Evolutionary conservation across 2,797 vertebrate genomes (phyloP), one percentile per base, ranked within the genome.

Genomic region (Taenioides sp.): DNA sequence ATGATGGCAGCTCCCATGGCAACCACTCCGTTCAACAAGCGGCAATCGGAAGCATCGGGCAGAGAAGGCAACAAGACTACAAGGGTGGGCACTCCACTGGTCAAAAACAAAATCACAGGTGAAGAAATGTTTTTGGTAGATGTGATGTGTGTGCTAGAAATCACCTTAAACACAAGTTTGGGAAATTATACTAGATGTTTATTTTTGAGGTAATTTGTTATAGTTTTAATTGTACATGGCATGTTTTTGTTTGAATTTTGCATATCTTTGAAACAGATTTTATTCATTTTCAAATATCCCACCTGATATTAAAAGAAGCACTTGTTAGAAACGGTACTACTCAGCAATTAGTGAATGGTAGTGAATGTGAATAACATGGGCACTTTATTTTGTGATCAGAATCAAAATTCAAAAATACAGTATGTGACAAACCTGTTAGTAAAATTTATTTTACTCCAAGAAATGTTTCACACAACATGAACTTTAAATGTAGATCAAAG

Each of bases 1-100:
- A 86, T 85, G 66, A 57, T 72, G 28, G 68, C 59, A 5, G 58
- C 85, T 75, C 77, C 75, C 14, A 47, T 47, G 65, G 54, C 73
- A 28, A 68, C 59, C 7, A 60, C 85, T 75, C 77, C 75, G 52
- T 74, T 87, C 58, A 66, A 80, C 65, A 90, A 81, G 71, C 84
- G 72, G 59, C 87, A 76, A 67, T 76, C 1, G 49, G 84, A 66
- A 50, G 37, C 37, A 18, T 68, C 17, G 54, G 75, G 47, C 18
- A 86, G 67, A 70, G 76, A 82, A 82, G 81, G 82, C 37, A 23
- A 16, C 60, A 86, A 69, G 71, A 57, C 62, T 6, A 63, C 69
- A 70, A 11, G 52, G 73, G 50, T 27, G 28, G 72, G 43, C 50
- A 77, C 72, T 5, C 50, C 74, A 27, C 86, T 77, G 5, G 22